Evolutionary conservation across 2,797 vertebrate species (phyloP).

Genomic region (Glossophaga mutica): DNA sequence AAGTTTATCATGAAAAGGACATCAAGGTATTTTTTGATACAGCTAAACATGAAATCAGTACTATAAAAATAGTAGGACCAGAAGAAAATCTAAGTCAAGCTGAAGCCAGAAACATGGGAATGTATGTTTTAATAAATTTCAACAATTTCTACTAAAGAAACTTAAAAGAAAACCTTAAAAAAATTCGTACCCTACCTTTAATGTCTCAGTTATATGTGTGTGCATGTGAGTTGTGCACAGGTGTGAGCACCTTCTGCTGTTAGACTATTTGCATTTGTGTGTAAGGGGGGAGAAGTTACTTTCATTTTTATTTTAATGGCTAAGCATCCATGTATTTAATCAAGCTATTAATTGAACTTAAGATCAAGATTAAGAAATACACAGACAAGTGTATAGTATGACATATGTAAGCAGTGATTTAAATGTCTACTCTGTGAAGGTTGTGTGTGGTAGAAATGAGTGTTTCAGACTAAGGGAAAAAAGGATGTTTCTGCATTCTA

Average conservation of each 20-base stretch:
- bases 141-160: constrained; percentile 14
- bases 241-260: not conserved
- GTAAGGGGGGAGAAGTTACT: not conserved
- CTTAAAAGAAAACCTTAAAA: not conserved
- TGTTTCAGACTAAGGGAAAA: not conserved
- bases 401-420: not conserved
- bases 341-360: not conserved
- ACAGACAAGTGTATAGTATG: not conserved
- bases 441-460: not conserved
- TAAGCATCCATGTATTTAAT: not conserved
- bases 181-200: not conserved
- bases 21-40: constrained; percentile 95
- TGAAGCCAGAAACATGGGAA: constrained; percentile 98
- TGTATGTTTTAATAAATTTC: constrained; percentile 83
- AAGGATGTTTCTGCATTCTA: not conserved
- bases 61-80: constrained; percentile 95
- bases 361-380: not conserved
- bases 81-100: constrained; percentile 96
- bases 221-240: accelerated
- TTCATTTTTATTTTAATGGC: constrained; percentile 9
- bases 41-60: constrained; percentile 87
- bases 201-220: not conserved
- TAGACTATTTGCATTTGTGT: not conserved
- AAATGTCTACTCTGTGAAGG: not conserved
- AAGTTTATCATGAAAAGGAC: constrained; percentile 98